Evolutionary conservation across 92 coral and sea anemone species (phyloP).

Genomic region (Diadumene lineata): DNA sequence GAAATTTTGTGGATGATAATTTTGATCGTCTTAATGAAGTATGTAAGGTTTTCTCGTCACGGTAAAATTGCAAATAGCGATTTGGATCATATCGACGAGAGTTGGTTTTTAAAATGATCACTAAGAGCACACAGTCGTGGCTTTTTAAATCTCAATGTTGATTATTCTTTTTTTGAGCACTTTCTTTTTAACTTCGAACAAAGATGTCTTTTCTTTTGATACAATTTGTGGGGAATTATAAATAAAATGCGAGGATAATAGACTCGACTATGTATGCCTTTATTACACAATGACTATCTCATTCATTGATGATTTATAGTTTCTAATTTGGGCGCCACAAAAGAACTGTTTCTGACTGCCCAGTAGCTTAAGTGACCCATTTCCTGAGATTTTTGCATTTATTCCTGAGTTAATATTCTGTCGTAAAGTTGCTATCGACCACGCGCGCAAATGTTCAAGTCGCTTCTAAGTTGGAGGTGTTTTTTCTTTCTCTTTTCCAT

Average conservation of each 20-base stretch:
- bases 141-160: constrained; percentile 7
- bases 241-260: constrained; percentile 17
- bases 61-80: too few species aligned
- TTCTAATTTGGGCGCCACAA: background rate
- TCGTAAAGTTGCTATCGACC: too few species aligned
- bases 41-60: background rate
- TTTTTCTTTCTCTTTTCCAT: background rate
- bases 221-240: constrained; percentile 24
- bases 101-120: background rate
- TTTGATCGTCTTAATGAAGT: background rate
- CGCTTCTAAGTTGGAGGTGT: background rate
- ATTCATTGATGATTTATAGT: constrained; percentile 18
- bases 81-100: too few species aligned
- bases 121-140: background rate
- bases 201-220: constrained; percentile 32
- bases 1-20: background rate
- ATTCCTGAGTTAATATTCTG: background rate
- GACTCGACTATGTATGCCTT: constrained; percentile 11
- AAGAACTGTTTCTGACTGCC: background rate
- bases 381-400: constrained; percentile 4
- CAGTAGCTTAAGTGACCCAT: background rate
- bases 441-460: too few species aligned
- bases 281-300: constrained; percentile 5
- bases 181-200: constrained; percentile 12
- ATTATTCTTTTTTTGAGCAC: constrained; percentile 5